phyloP scores from a whole-genome alignment of 2,797 vertebrate species.

The Phalanger gymnotis region DNA sequence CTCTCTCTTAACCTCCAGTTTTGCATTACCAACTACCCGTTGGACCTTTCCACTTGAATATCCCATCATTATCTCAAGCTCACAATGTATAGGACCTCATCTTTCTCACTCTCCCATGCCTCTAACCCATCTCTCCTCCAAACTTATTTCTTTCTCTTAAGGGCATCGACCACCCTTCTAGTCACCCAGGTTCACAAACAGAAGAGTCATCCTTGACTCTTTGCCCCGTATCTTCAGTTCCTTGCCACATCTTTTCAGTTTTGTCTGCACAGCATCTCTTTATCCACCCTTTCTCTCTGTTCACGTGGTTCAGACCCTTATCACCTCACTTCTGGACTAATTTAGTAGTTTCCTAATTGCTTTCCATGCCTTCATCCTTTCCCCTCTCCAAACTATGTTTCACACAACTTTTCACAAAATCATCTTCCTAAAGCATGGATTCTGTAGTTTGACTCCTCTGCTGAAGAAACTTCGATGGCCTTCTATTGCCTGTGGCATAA shows the following conservation, averaged over 20 bases:
- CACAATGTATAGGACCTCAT: background rate
- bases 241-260: background rate
- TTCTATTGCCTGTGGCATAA: background rate
- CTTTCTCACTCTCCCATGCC: background rate
- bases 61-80: background rate
- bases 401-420: background rate
- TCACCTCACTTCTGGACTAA: background rate
- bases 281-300: background rate
- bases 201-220: background rate
- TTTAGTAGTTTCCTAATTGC: background rate
- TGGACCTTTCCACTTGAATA: background rate
- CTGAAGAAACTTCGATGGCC: background rate
- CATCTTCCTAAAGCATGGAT: background rate
- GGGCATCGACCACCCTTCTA: background rate
- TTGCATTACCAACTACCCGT: background rate
- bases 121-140: background rate
- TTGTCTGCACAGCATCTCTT: background rate
- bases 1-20: background rate
- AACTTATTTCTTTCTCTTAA: background rate
- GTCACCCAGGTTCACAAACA: background rate
- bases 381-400: background rate
- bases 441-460: background rate
- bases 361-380: background rate
- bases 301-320: background rate
- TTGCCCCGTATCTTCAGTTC: background rate